Evolutionary conservation across 2,797 vertebrate genomes (phyloP).

Genomic region (Graptemys geographica): DNA sequence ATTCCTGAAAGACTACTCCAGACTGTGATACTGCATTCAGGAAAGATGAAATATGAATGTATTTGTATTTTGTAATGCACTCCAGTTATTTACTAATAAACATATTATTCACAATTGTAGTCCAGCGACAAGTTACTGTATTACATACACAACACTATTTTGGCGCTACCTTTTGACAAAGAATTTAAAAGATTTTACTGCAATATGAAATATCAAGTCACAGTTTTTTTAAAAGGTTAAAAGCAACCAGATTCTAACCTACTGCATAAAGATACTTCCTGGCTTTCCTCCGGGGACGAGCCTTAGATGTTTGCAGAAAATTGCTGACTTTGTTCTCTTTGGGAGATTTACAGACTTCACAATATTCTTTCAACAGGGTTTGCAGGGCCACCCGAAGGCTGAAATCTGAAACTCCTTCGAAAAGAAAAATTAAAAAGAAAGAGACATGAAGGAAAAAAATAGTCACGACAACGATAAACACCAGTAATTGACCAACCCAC

Average conservation of each 20-base stretch:
- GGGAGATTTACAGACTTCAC: conserved; percentile 91
- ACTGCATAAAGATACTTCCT: conserved; percentile 98
- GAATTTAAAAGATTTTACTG: neutral
- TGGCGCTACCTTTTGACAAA: neutral
- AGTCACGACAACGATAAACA: neutral
- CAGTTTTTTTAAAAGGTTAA: conserved; percentile 59
- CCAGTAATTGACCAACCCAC: neutral
- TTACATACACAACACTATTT: neutral
- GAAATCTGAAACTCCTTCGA: conserved; percentile 92
- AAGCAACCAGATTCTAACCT: conserved; percentile 83
- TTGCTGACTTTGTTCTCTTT: conserved; percentile 94
- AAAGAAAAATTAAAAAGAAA: neutral
- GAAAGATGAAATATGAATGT: neutral
- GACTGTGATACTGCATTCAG: neutral
- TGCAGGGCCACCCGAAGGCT: conserved; percentile 97
- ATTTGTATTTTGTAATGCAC: neutral
- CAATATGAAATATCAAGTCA: conserved; percentile 19
- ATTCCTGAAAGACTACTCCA: neutral
- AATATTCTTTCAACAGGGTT: conserved; percentile 97
- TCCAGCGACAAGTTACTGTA: neutral
- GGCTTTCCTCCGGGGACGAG: conserved; percentile 94
- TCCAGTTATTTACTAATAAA: neutral
- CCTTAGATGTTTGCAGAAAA: conserved; percentile 91
- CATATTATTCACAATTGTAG: neutral
- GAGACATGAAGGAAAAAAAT: neutral